Percentiles rank a stretch among this genome's conserved stretches.
Evolutionary conservation across 2,888 invertebrate species (phyloP).

Genomic region (Ephialtes manifestator): DNA sequence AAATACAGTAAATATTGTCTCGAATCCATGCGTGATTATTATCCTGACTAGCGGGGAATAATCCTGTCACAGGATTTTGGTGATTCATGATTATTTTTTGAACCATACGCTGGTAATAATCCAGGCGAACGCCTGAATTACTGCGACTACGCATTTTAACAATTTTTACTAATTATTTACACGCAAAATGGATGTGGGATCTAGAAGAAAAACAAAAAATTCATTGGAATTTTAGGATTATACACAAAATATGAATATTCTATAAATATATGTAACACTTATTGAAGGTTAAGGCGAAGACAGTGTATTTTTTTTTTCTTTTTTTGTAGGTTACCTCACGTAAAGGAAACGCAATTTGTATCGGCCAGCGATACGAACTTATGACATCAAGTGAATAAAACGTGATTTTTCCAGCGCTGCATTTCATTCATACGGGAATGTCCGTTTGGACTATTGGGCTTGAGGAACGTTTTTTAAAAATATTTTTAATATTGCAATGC

Average conservation of each 20-base stretch:
- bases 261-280: neutral
- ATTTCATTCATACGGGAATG: constrained; percentile 22
- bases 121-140: constrained; percentile 96
- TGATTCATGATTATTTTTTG: constrained; percentile 97
- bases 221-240: neutral
- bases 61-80: constrained; percentile 98
- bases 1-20: constrained; percentile 98
- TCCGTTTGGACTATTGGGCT: neutral
- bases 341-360: constrained; percentile 24
- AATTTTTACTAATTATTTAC: constrained; percentile 2
- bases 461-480: neutral
- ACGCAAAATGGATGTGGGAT: neutral
- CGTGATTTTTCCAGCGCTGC: constrained; percentile 30
- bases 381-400: constrained; percentile 36
- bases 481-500: constrained; percentile 16
- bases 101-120: constrained; percentile 98
- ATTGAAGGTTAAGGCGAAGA: constrained; percentile 1
- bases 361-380: constrained; percentile 50
- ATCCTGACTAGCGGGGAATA: constrained; percentile 95
- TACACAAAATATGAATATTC: neutral
- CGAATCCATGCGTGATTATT: constrained; percentile 99
- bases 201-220: constrained; percentile 30
- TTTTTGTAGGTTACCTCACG: constrained; percentile 62
- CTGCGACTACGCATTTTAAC: constrained; percentile 92
- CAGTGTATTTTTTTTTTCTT: constrained; percentile 6